Percentiles rank a stretch among this genome's conserved stretches.
phyloP scores from a whole-genome alignment of 2,113 vertebrate genomes.

The Phyllostomus hastatus region DNA sequence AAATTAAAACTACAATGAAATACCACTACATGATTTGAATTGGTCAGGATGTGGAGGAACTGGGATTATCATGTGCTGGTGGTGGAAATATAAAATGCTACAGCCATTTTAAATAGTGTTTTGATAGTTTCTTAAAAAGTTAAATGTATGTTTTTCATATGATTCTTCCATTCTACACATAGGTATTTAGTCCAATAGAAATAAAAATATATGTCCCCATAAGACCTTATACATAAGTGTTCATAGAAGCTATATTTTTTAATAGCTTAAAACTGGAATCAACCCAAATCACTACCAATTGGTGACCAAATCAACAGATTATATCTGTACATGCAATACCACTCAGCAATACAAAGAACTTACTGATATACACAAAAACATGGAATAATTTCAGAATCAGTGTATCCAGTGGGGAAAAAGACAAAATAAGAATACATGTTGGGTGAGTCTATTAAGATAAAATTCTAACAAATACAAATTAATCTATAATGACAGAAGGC shows the following conservation, averaged over 20 bases:
- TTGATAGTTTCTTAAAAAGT: background rate
- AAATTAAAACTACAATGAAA: background rate
- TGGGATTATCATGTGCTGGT: background rate
- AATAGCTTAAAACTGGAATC: background rate
- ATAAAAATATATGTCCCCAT: background rate
- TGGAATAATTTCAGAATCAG: background rate
- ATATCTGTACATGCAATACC: background rate
- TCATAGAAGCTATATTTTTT: background rate
- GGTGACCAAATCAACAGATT: background rate
- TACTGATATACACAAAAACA: background rate
- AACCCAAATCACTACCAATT: background rate
- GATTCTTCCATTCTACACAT: background rate
- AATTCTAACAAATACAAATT: background rate
- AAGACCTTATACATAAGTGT: background rate
- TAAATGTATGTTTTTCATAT: background rate
- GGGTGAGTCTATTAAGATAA: background rate
- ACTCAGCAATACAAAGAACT: background rate
- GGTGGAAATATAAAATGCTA: background rate
- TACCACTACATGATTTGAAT: background rate
- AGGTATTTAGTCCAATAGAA: background rate
- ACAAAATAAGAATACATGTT: background rate
- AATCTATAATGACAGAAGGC: background rate
- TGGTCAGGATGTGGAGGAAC: background rate
- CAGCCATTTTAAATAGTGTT: background rate
- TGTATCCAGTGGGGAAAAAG: background rate